Evolutionary conservation across 2,113 vertebrate species (phyloP), one percentile per base, ranked within the genome.

Genomic region (Aldabrachelys gigantea): DNA sequence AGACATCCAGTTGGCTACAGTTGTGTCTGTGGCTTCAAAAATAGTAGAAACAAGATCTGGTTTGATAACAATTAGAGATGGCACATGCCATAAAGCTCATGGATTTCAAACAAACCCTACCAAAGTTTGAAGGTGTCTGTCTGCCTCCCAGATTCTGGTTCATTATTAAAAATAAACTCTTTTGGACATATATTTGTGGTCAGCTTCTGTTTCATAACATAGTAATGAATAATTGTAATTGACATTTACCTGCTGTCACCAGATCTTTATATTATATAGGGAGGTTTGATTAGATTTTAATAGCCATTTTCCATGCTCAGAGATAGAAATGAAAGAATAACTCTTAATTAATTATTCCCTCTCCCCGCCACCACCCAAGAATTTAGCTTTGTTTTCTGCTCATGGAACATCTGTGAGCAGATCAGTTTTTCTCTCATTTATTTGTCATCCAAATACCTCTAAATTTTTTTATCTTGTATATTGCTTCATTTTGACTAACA

Each of bases 1-100:
- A 92, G 81, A 81, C 78, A 84, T 95, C 93, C 94, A 96, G 89
- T 94, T 97, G 87, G 91, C 54, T 96, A 96, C 92, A 96, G 94
- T 95, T 97, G 93, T 94, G 81, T 81, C 94, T 93, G 89, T 83
- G 81, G 93, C 95, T 97, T 95, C 65, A 91, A 88, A 95, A 96
- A 93, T 86, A 95, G 90, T 80, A 89, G 81, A 93, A 95, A 92
- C 78, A 95, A 92, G 87, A 82, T 14, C 62, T 91, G 44, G 25
- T 89, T 19, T 88, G 22, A 87, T 91, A 87, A 88, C 95, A 93
- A 62, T 76, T 41, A 89, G 75, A 80, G 95, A 93, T 78, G 1
- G 25, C 91, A 35, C 95, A 4, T 80, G 57, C 93, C 72, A 88
- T 49, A 89, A 89, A 86, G 88, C 24, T 89, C 85, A 31, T 0